phyloP scores from a whole-genome alignment of 2,113 vertebrate species.

The Noctilio leporinus region DNA sequence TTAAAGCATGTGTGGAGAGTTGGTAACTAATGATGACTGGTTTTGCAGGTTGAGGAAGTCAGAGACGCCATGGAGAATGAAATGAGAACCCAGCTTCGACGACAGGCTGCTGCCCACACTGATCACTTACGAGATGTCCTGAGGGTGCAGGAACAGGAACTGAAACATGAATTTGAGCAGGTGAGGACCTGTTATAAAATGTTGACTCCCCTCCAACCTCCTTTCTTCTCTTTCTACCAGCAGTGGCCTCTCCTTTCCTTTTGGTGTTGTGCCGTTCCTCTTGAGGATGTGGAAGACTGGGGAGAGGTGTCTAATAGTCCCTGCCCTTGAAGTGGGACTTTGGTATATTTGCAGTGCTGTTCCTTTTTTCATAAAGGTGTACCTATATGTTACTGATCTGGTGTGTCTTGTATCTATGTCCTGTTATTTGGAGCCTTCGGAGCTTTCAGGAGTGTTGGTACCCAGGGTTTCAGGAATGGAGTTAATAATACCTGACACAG shows the following conservation, averaged over 20 bases:
- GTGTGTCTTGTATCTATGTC: neutral
- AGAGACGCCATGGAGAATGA: conserved; percentile 95
- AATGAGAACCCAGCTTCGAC: conserved; percentile 96
- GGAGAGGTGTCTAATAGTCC: neutral
- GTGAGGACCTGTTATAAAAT: conserved; percentile 67
- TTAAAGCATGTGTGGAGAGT: neutral
- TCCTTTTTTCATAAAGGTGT: neutral
- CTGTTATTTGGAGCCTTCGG: neutral
- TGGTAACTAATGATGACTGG: neutral
- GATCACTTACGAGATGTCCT: conserved; percentile 94
- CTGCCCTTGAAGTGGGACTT: neutral
- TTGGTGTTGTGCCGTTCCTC: neutral
- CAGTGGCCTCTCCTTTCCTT: neutral
- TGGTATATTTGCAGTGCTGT: neutral
- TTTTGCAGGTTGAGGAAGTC: conserved; percentile 86
- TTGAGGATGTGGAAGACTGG: neutral
- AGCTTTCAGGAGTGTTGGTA: neutral
- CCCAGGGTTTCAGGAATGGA: neutral
- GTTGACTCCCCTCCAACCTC: neutral
- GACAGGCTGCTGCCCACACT: conserved; percentile 94
- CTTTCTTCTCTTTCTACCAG: neutral
- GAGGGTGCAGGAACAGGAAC: conserved; percentile 92
- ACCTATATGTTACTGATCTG: neutral
- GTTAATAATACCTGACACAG: neutral
- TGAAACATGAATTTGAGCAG: conserved; percentile 89